These are phyloP conservation scores for Galeopsomyia nigrocyanea DNA, from an alignment of 2,888 invertebrate genomes.

Conservation along the genomic window DNA sequence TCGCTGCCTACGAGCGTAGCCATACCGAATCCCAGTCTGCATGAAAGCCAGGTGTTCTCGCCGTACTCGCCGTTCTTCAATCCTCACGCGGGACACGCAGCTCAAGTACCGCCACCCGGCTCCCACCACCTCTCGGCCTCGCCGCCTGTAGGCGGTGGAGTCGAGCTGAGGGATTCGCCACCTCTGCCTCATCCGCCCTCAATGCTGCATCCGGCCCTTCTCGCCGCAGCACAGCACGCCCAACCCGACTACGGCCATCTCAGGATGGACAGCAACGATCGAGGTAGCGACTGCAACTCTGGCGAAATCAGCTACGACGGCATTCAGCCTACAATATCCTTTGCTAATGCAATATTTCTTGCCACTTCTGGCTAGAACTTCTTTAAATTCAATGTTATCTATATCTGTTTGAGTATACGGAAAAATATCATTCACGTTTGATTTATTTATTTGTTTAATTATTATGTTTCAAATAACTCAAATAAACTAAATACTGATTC, in stretches of 20 bases:
- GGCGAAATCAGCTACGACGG: slow-evolving; percentile 93
- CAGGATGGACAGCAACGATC: slow-evolving; percentile 86
- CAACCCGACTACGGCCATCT: slow-evolving; percentile 85
- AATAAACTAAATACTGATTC: not conserved
- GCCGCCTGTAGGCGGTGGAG: slow-evolving; percentile 79
- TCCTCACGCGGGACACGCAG: slow-evolving; percentile 64
- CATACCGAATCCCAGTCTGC: slow-evolving; percentile 95
- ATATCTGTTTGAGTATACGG: too few relatives aligned
- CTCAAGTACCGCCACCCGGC: slow-evolving; percentile 66
- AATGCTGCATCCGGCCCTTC: slow-evolving; percentile 86
- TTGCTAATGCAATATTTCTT: slow-evolving; percentile 73
- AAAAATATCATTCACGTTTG: not conserved
- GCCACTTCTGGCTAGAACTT: too few relatives aligned
- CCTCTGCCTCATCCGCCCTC: slow-evolving; percentile 86
- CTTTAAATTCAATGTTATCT: too few relatives aligned
- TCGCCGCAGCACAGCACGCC: slow-evolving; percentile 87
- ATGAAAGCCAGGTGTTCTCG: slow-evolving; percentile 94
- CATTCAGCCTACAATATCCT: slow-evolving; percentile 96
- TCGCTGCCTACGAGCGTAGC: slow-evolving; percentile 96
- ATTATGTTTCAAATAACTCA: too few relatives aligned
- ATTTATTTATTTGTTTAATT: not conserved
- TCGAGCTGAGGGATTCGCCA: slow-evolving; percentile 83
- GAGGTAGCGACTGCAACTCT: slow-evolving; percentile 91
- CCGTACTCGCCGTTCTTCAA: slow-evolving; percentile 93
- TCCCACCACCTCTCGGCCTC: slow-evolving; percentile 69